Evolutionary conservation across 1,140 invertebrate species (phyloP), one percentile per base, ranked within the genome.

Genomic region (Hyles euphorbiae): DNA sequence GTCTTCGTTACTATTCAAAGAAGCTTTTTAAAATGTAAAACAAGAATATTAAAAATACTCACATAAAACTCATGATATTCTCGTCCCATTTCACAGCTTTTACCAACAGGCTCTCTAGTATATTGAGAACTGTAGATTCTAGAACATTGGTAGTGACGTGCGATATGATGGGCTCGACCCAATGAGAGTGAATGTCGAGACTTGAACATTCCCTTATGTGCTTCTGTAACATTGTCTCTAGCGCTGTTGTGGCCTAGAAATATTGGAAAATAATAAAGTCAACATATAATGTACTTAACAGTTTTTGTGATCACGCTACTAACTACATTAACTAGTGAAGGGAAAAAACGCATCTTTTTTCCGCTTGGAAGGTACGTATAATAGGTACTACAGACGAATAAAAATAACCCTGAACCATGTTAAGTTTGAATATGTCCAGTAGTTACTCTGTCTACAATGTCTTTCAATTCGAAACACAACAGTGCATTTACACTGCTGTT

Each of bases 151-250:
- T 32, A 9, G 62, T 55, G 3, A 76, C 71, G 34, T 71, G 67
- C n/a, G 34, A 34, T 46, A 88, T 53, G 34, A 80, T 68, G 1
- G 76, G 74, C 43, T 44, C n/a, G 5, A 87, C 60, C 83, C 83
- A 88, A 9, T 56, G 58, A 5, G 58, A 47, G 45, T 78, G 74
- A 3, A 81, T 58, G 0, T 56, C 56, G 3, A 67, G 65, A 2
- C 68, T 56, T 36, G 60, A 50, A 1, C 64, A 67, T 36, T 70
- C 63, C 40, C 58, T 57, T 3, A 63, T 61, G 58, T 86, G 77
- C 32, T 62, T 61, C n/a, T 68, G 63, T n/a, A 88, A 61, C 0
- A 87, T 67, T 1, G 56, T 74, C 55, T 83, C 81, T 8, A 87
- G 68, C 0, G 76, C 70, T n/a, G 68, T 74, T 6, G 79, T 74